Base-by-base conservation (phyloP, 1,140 invertebrate genomes). In the Euura saliciscinereae region DNA sequence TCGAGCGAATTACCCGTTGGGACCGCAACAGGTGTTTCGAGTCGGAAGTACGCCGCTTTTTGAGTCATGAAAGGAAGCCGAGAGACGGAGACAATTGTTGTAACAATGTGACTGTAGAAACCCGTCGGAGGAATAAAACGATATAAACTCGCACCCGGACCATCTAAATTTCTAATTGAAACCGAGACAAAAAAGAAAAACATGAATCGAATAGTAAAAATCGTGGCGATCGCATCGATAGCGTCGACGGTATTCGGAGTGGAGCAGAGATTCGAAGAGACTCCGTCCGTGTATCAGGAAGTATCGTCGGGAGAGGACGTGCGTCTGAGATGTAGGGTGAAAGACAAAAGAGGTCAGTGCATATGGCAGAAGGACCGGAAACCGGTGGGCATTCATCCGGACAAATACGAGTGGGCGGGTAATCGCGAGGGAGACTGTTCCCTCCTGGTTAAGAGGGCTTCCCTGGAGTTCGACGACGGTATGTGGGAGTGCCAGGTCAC, bases 331-430 rank as follows among this genome's bases (percentile, higher is more conserved):
- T 98, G 96, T 84, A 92, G 92, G 86, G 92, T 97, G 74, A 91
- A 94, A 73, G 94, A 96, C 87, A 96, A 96, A 83, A 91, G 92
- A 74, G 96, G 96, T 4, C 90, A 93, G 59, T 98, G 96, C 83
- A 94, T 94, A 6, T 97, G 96, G 96, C 95, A 97, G 82, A 97
- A 97, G 86, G 95, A 97, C 87, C 93, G 95, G 80, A 95, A 95
- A 90, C 94, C 93, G 1, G 92, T 96, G 71, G 94, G 94, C 28
- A 94, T 95, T 81, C 95, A 96, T 82, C 87, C 91, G 8, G 93
- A 94, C 66, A 97, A 97, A 85, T 97, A 97, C 87, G 95, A 97
- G 84, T 97, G 95, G 95, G 91, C 92, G n/a, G 91, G 92, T 65
- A 72, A 72, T 6, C 78, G 78, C 3, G 80, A 81, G 10, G 93